A percentile compares a stretch with the other conserved stretches of the same genome.
Evolutionary conservation across 92 coral and sea anemone species (phyloP).

Genomic region (Parazoanthus atlanticus): DNA sequence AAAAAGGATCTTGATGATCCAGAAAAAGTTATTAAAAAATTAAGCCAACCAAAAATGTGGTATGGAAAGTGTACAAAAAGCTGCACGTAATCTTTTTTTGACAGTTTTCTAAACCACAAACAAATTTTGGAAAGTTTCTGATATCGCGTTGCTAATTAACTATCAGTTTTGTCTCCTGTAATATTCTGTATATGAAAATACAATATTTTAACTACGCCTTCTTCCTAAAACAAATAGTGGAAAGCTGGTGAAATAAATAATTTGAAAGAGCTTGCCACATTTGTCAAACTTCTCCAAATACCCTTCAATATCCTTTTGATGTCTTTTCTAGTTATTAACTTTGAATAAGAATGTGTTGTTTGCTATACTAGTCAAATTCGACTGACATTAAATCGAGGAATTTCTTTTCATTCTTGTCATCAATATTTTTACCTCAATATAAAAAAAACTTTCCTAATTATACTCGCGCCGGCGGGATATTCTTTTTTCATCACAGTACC

Average conservation of each 20-base stretch:
- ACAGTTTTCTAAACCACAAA: not conserved
- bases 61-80: not conserved
- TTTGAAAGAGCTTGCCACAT: not conserved
- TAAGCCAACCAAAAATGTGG: not conserved
- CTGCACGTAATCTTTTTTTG: not conserved
- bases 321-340: not conserved
- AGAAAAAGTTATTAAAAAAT: not conserved
- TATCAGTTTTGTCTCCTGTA: not conserved
- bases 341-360: not conserved
- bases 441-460: not conserved
- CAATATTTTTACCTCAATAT: too few species aligned
- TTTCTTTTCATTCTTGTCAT: not conserved
- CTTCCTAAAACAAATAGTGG: not conserved
- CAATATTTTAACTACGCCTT: not conserved
- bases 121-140: not conserved
- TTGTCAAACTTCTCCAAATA: not conserved
- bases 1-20: not conserved
- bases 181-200: not conserved
- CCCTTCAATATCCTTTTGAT: not conserved
- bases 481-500: not conserved
- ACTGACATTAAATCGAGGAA: not conserved
- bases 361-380: not conserved
- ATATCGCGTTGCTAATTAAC: not conserved
- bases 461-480: too few species aligned
- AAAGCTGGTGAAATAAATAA: not conserved